Conservation (phyloP, 2,888 invertebrate species). For the Cheilosia variabilis region DNA sequence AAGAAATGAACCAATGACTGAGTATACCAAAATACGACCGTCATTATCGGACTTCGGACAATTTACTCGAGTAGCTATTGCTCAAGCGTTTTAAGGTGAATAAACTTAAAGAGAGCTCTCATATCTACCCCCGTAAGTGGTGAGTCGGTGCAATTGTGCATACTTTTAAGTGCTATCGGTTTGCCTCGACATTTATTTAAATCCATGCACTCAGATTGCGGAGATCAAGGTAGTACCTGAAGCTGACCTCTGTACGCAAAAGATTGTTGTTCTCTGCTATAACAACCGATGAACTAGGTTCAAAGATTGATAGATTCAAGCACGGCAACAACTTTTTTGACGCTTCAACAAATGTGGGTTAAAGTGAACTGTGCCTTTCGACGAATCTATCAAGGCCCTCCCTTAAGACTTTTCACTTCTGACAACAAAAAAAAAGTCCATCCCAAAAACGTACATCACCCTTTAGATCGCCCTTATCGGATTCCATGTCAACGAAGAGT, state of each 20-base stretch:
- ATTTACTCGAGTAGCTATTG: background rate
- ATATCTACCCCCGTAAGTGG: background rate
- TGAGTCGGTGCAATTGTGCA: conserved; percentile 1
- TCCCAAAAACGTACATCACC: conserved; percentile 28
- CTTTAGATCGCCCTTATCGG: conserved; percentile 37
- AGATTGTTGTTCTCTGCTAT: background rate
- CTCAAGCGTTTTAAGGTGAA: no score
- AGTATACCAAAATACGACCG: background rate
- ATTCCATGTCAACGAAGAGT: conserved; percentile 38
- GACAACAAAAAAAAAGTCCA: conserved; percentile 4
- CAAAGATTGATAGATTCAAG: no score
- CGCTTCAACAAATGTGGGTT: no score
- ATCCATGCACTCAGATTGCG: conserved; percentile 10
- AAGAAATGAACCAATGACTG: background rate
- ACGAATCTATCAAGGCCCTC: background rate
- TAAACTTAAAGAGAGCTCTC: conserved; percentile 3
- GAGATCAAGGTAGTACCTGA: conserved; percentile 11
- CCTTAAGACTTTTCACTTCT: background rate
- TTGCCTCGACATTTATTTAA: conserved; percentile 51
- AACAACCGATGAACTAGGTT: no score
- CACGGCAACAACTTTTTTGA: no score
- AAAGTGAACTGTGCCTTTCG: no score
- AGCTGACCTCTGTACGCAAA: background rate
- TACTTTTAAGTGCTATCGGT: conserved; percentile 20
- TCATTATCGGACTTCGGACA: conserved; percentile 2